Evolutionary conservation across 2,888 invertebrate genomes (phyloP).

Genomic region (Macaria notata): DNA sequence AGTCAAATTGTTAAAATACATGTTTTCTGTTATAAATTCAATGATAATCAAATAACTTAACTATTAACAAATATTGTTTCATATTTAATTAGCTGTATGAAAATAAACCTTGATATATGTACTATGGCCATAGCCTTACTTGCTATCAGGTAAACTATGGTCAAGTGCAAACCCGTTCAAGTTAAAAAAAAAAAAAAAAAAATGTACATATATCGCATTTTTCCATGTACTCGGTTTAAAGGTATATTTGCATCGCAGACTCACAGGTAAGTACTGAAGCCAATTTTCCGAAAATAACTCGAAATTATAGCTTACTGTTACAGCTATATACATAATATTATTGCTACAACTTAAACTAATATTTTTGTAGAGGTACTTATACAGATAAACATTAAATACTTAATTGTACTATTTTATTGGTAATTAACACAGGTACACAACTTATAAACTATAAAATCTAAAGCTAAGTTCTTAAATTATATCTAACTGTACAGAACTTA

Average conservation of each 20-base stretch:
- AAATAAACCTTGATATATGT: no score
- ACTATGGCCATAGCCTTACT: no score
- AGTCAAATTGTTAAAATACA: no score
- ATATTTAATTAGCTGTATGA: no score
- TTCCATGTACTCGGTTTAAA: not conserved
- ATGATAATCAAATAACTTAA: no score
- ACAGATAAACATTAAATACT: conserved; percentile 7
- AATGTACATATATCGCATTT: no score
- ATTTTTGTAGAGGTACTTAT: conserved; percentile 5
- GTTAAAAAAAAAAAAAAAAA: no score
- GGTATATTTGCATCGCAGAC: conserved; percentile 11
- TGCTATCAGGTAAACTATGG: no score
- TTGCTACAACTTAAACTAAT: conserved; percentile 1
- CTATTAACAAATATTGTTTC: no score
- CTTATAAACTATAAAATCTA: conserved; percentile 3
- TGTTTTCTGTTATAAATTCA: no score
- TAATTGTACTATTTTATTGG: conserved; percentile 8
- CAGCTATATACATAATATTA: not conserved
- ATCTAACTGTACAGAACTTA: conserved; percentile 7
- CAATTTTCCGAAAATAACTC: conserved; percentile 19
- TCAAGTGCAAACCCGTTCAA: no score
- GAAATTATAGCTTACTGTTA: conserved; percentile 9
- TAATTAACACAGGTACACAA: conserved; percentile 21
- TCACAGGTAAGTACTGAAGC: conserved; percentile 35
- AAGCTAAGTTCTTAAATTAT: not conserved